phyloP scores from a whole-genome alignment of 2,113 vertebrate species.

The Larimichthys polyactis region DNA sequence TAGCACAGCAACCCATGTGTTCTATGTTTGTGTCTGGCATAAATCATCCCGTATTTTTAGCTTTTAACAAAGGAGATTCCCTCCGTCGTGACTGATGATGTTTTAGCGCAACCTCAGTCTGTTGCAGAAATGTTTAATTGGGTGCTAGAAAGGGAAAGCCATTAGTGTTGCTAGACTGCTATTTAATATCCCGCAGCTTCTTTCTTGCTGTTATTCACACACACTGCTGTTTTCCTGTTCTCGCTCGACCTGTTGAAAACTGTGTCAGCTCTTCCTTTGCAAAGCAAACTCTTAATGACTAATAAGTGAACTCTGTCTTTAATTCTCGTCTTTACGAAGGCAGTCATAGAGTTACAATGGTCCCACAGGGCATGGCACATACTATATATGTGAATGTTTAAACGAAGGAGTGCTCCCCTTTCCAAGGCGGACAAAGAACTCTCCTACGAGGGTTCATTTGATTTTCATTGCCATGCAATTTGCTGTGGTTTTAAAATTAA shows the following conservation, averaged over 20 bases:
- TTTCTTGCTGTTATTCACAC: constrained; percentile 1
- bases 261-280: not conserved
- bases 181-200: not conserved
- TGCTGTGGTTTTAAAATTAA: constrained; percentile 36
- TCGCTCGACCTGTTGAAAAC: not conserved
- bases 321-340: constrained; percentile 15
- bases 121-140: constrained; percentile 25
- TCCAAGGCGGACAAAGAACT: constrained; percentile 22
- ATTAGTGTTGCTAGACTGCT: constrained; percentile 17
- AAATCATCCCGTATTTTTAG: constrained; percentile 7
- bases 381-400: not conserved
- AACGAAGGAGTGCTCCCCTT: not conserved
- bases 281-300: not conserved
- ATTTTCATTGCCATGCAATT: constrained; percentile 19
- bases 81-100: not conserved
- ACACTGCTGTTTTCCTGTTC: constrained; percentile 7
- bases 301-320: not conserved
- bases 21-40: constrained; percentile 1
- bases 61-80: not conserved
- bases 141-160: constrained; percentile 1
- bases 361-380: not conserved
- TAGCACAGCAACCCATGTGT: not conserved
- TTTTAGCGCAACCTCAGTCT: not conserved
- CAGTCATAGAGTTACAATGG: not conserved
- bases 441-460: not conserved